Base-by-base conservation (phyloP, 2,888 invertebrate species). In the Tiliacea aurago region DNA sequence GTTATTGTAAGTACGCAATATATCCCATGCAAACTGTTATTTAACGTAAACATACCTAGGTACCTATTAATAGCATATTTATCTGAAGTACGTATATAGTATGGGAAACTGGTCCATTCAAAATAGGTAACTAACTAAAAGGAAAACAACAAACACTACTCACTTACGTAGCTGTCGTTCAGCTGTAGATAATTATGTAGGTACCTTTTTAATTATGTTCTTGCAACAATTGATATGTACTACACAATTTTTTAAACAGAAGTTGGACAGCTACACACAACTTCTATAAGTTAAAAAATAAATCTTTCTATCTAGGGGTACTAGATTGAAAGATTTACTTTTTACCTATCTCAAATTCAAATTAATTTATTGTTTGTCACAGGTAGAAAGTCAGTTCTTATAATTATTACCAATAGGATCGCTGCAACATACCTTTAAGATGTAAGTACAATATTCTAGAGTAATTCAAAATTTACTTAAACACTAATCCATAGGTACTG, bases 41-140 rank as follows among this genome's bases (percentile, higher is more conserved):
- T n/a, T 13, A 11, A 65, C 7, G 55, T 62, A 51, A 77, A 55
- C 61, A 55, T 13, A 43, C n/a, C 28, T 33, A 33, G 33, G 37
- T 62, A 72, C 15, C 13, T 69, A 74, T n/a, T 47, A 49, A 37
- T 51, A 79, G 55, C 18, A 49, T 6, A 55, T 45, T 23, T 13
- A 55, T 64, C 61, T 55, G 20, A 51, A 49, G 13, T 33, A 33
- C 15, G 33, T n/a, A n/a, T n/a, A n/a, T n/a, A 62, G 13, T n/a
- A 59, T 47, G 20, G 33, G 71, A 43, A 64, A 72, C 53, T 20
- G 61, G n/a, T 37, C 37, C 77, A 78, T 78, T 78, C 73, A 68
- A 59, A 33, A 71, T n/a, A n/a, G n/a, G n/a, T n/a, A n/a, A n/a
- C n/a, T 43, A 72, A 55, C 28, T 47, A 28, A 37, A 28, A 65